These are phyloP conservation scores for Pteruthius melanotis DNA, from an alignment of 2,113 vertebrate species.

Conservation along the genomic window DNA sequence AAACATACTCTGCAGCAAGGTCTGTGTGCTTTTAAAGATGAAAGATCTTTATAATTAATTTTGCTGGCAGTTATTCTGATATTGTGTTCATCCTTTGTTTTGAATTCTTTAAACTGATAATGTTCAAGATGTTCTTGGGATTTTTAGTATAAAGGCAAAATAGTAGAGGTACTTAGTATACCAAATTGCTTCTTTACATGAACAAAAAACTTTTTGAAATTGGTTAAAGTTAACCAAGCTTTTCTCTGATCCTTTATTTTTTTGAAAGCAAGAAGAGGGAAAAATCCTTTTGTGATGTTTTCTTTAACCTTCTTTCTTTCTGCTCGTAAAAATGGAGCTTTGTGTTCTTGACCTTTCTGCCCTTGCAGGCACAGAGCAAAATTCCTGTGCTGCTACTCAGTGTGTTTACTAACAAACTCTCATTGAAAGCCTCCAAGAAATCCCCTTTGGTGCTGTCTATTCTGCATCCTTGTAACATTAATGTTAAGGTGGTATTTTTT, in stretches of 20 bases:
- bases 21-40: not conserved
- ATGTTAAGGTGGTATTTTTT: not conserved
- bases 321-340: not conserved
- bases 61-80: not conserved
- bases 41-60: not conserved
- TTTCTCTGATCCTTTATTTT: not conserved
- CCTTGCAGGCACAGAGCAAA: not conserved
- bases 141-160: not conserved
- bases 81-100: not conserved
- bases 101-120: not conserved
- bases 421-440: not conserved
- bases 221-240: not conserved
- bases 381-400: not conserved
- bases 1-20: not conserved
- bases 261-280: not conserved
- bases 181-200: not conserved
- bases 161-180: not conserved
- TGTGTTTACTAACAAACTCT: constrained; percentile 15
- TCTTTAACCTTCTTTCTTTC: constrained; percentile 1
- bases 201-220: not conserved
- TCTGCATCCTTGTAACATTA: not conserved
- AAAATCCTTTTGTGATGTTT: not conserved
- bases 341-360: constrained; percentile 5
- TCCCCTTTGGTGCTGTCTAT: not conserved
- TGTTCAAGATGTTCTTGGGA: not conserved